Percentiles rank a stretch among this genome's conserved stretches.
Evolutionary conservation across 64 coral and sea anemone genomes (phyloP).

Genomic region (Pocillopora verrucosa): DNA sequence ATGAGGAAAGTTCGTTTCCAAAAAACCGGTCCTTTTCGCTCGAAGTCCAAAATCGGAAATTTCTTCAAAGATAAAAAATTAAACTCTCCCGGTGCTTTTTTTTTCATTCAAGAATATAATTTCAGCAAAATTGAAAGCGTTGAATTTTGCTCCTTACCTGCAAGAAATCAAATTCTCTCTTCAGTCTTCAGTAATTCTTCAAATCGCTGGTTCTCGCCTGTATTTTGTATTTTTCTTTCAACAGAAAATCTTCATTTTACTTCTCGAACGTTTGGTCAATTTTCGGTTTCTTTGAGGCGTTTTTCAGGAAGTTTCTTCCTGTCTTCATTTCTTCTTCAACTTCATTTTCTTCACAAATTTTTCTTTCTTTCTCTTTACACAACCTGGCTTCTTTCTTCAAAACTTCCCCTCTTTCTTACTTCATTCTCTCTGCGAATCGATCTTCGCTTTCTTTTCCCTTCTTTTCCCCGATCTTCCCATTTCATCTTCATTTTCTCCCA

Average conservation of each 20-base stretch:
- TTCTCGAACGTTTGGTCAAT: background rate
- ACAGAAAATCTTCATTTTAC: background rate
- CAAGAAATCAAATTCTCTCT: background rate
- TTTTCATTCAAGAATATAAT: background rate
- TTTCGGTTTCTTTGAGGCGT: background rate
- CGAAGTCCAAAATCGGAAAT: too few species aligned
- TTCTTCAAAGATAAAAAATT: too few species aligned
- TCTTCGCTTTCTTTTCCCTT: background rate
- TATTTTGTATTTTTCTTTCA: background rate
- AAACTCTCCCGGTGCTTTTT: too few species aligned
- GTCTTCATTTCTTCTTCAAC: conserved; percentile 7
- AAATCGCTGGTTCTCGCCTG: background rate
- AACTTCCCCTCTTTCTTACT: background rate
- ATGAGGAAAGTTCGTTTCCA: too few species aligned
- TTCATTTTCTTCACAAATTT: conserved; percentile 14
- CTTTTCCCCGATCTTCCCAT: background rate
- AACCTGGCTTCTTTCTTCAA: conserved; percentile 1
- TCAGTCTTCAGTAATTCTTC: background rate
- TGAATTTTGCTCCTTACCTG: conserved; percentile 13
- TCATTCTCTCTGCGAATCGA: background rate
- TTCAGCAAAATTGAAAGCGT: background rate
- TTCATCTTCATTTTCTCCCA: conserved; percentile 3
- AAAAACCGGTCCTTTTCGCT: too few species aligned
- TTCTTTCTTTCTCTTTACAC: conserved; percentile 6
- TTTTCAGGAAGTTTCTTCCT: background rate